Evolutionary conservation across 2,888 invertebrate genomes (phyloP).

Genomic region (Drosophila mercatorum): DNA sequence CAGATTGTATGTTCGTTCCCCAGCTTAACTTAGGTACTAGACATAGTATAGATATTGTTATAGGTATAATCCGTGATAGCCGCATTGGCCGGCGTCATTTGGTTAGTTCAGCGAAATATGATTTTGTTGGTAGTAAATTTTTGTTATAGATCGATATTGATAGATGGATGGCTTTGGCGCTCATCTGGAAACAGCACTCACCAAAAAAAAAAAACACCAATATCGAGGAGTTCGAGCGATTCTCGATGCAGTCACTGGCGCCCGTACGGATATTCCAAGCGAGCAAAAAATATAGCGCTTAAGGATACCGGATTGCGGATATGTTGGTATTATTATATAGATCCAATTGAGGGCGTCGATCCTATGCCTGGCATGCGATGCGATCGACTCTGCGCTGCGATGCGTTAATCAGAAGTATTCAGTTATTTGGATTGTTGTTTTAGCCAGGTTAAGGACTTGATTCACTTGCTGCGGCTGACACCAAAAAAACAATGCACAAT

Average conservation of each 20-base stretch:
- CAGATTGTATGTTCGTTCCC: no score
- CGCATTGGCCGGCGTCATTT: conserved; percentile 7
- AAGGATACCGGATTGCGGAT: conserved; percentile 22
- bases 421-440: conserved; percentile 40
- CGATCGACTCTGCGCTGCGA: neutral
- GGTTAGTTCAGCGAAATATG: conserved; percentile 21
- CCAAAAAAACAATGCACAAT: conserved; percentile 56
- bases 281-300: conserved; percentile 13
- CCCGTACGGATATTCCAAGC: conserved; percentile 46
- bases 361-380: conserved; percentile 28
- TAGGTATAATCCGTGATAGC: conserved; percentile 47
- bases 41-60: neutral
- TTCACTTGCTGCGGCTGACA: conserved; percentile 52
- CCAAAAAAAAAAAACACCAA: conserved; percentile 64
- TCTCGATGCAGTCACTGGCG: conserved; percentile 20
- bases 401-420: conserved; percentile 7
- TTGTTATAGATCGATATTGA: neutral
- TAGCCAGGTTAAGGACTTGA: conserved; percentile 32
- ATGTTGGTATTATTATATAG: conserved; percentile 23
- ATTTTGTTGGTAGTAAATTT: conserved; percentile 9
- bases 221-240: conserved; percentile 39
- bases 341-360: conserved; percentile 46
- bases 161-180: conserved; percentile 18
- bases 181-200: conserved; percentile 53
- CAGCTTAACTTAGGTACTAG: neutral